Evolutionary conservation across 1,140 invertebrate species (phyloP).

Genomic region (Cyclina sinensis): DNA sequence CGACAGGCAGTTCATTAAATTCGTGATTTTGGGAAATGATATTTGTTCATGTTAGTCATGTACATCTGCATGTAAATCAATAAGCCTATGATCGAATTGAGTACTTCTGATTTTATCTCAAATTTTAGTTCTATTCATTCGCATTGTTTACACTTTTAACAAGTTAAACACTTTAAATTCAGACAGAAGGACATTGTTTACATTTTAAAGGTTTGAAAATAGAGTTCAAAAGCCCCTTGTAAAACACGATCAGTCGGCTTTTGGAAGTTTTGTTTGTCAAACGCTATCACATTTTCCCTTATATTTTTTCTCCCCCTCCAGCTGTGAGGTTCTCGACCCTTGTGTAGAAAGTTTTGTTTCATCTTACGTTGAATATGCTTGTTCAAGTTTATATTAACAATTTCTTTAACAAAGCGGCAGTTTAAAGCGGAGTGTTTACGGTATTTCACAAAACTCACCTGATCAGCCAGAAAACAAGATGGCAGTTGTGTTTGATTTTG

Average conservation of each 20-base stretch:
- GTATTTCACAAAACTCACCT: no score
- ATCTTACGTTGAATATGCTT: no score
- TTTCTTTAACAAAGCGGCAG: no score
- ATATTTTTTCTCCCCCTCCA: background rate
- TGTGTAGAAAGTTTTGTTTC: no score
- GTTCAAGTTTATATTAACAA: no score
- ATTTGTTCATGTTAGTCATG: background rate
- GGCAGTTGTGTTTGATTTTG: no score
- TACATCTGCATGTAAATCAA: background rate
- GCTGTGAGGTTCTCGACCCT: no score
- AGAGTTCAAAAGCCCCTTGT: conserved; percentile 58
- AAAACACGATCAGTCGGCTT: conserved; percentile 5
- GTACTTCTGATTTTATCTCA: conserved; percentile 18
- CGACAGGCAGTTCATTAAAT: background rate
- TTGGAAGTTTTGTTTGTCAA: conserved; percentile 44
- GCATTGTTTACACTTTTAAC: conserved; percentile 57
- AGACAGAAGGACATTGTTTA: conserved; percentile 40
- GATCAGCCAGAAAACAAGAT: no score
- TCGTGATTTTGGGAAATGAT: background rate
- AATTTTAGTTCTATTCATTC: conserved; percentile 9
- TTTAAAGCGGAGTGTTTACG: no score
- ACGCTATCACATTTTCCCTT: conserved; percentile 44
- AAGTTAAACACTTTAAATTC: conserved; percentile 62
- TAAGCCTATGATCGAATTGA: background rate
- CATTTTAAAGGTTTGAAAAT: conserved; percentile 48